Evolutionary conservation across 2,113 vertebrate genomes (phyloP).

Genomic region (Symphodus melops): DNA sequence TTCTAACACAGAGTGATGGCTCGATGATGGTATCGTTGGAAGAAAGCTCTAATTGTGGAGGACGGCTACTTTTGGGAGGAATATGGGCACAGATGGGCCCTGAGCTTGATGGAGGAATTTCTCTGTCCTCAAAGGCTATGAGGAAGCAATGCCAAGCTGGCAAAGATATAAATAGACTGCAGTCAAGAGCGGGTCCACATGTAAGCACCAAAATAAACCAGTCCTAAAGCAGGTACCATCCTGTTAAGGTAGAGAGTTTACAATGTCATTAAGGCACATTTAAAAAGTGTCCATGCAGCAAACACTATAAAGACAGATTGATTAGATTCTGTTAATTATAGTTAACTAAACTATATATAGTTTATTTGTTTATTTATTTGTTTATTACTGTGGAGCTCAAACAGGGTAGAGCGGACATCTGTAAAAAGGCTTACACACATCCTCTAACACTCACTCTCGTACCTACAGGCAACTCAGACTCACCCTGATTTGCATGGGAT

Average conservation of each 20-base stretch:
- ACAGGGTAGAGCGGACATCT: slow-evolving; percentile 15
- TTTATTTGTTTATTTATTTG: background rate
- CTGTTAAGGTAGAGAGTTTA: slow-evolving; percentile 38
- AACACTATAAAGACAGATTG: background rate
- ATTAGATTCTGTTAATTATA: slow-evolving; percentile 7
- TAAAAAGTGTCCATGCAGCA: slow-evolving; percentile 16
- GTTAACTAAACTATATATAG: slow-evolving; percentile 1
- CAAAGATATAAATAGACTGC: slow-evolving; percentile 74
- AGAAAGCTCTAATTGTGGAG: slow-evolving; percentile 71
- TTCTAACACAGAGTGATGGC: slow-evolving; percentile 69
- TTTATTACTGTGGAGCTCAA: slow-evolving; percentile 14
- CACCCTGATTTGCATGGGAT: slow-evolving; percentile 42
- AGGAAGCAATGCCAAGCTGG: slow-evolving; percentile 73
- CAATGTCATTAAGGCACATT: slow-evolving; percentile 44
- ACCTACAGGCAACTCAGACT: slow-evolving; percentile 47
- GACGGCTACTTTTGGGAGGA: slow-evolving; percentile 69
- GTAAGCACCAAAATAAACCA: slow-evolving; percentile 64
- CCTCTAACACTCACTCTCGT: slow-evolving; percentile 24
- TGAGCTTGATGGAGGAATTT: slow-evolving; percentile 76
- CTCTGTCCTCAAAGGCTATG: slow-evolving; percentile 72
- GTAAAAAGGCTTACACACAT: slow-evolving; percentile 35
- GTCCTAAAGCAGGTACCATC: slow-evolving; percentile 38
- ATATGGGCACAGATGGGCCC: slow-evolving; percentile 76
- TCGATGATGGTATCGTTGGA: slow-evolving; percentile 66
- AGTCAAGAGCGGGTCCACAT: slow-evolving; percentile 57